Evolutionary conservation across 2,888 invertebrate species (phyloP).

Genomic region (Podotricha telesiphe): DNA sequence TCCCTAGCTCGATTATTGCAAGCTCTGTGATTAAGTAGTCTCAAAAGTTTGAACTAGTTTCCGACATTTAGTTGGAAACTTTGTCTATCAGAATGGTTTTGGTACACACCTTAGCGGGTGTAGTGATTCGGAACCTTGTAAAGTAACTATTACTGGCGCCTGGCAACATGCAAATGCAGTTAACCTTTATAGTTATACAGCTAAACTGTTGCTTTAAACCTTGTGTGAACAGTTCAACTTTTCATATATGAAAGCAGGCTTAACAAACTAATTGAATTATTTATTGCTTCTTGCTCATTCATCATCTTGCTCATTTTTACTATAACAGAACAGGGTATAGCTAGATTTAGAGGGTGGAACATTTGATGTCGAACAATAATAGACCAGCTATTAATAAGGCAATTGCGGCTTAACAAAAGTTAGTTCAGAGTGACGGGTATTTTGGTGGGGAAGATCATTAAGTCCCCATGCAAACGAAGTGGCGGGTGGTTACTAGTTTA

Average conservation of each 20-base stretch:
- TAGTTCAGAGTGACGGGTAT: too few relatives aligned
- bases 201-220: slow-evolving; percentile 1
- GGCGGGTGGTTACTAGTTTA: too few relatives aligned
- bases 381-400: too few relatives aligned
- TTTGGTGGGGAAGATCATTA: too few relatives aligned
- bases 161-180: slow-evolving; percentile 11
- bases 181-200: slow-evolving; percentile 7
- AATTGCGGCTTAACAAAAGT: too few relatives aligned
- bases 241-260: background rate
- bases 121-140: slow-evolving; percentile 17
- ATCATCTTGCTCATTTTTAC: too few relatives aligned
- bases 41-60: slow-evolving; percentile 12
- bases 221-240: background rate
- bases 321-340: too few relatives aligned
- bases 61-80: slow-evolving; percentile 20
- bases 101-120: slow-evolving; percentile 12
- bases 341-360: too few relatives aligned
- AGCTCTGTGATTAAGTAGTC: slow-evolving; percentile 19
- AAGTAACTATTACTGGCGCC: slow-evolving; percentile 17
- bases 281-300: too few relatives aligned
- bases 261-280: background rate
- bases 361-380: too few relatives aligned
- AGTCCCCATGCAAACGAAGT: too few relatives aligned
- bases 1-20: slow-evolving; percentile 11
- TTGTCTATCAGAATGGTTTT: slow-evolving; percentile 17